Base-by-base conservation (phyloP, 1,140 invertebrate species). In the Trissolcus basalis region DNA sequence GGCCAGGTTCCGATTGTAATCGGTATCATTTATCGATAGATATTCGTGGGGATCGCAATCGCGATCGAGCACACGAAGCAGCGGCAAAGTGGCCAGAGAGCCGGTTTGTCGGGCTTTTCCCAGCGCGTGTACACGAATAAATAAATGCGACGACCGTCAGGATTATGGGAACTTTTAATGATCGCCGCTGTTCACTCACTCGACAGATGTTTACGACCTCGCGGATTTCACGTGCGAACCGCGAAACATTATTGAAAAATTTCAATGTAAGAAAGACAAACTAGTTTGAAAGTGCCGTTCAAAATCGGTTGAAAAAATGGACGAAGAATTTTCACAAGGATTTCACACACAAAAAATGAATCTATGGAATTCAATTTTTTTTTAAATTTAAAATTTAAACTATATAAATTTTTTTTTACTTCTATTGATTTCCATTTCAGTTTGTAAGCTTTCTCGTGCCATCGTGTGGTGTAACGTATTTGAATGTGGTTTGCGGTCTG, bases 141-240 rank as follows among this genome's bases (percentile, higher is more conserved):
- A 58, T 58, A 60, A 69, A 47, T 32, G 39, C 47, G 47, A 56
- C 63, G 53, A 50, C 4, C 47, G 35, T 47, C 56, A 41, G 54
- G 47, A 6, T 59, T 70, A 61, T 70, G 67, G 67, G 50, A 61
- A 70, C 51, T 49, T 70, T 70, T 70, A 70, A 70, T 70, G 56
- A 61, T 43, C 44, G 58, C 36, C 19, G 43, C 12, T 43, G 50
- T 64, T 71, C 64, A 71, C 58, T 63, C 53, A 58, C 53, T 51
- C 59, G 59, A 45, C 59, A 59, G 45, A 44, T 71, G 53, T 58
- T 58, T 48, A 61, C 65, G 49, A 44, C 53, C 47, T 53, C 19
- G 58, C 35, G 10, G 59, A 63, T 56, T 56, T 63, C 41, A 56
- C 54, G 39, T 45, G 53, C 59, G 13, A 47, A 36, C 19, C 43